Conservation (phyloP, 2,113 vertebrate genomes). For the Antechinus stuartii region DNA sequence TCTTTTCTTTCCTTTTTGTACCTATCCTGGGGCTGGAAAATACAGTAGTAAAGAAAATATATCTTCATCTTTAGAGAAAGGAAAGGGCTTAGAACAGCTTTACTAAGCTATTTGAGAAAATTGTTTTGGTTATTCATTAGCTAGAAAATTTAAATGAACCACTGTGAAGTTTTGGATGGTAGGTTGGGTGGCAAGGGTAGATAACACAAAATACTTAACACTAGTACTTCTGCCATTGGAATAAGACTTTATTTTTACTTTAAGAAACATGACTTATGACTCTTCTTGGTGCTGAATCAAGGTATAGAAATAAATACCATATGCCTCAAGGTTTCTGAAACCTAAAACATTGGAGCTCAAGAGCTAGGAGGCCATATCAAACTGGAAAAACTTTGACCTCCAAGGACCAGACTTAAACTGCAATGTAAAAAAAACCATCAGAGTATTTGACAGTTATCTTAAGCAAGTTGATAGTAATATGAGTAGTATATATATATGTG, state of each 20-base stretch:
- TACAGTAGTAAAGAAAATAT: not conserved
- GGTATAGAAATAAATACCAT: not conserved
- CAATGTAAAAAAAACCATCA: not conserved
- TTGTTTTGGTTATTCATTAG: not conserved
- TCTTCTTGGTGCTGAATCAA: not conserved
- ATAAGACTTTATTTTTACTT: not conserved
- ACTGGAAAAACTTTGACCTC: not conserved
- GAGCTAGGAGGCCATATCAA: not conserved
- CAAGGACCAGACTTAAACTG: not conserved
- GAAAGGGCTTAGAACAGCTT: not conserved
- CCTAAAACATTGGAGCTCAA: not conserved
- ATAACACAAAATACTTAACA: not conserved
- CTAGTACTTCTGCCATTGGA: not conserved
- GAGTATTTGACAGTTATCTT: not conserved
- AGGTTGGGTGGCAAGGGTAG: not conserved
- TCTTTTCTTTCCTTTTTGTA: not conserved
- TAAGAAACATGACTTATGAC: not conserved
- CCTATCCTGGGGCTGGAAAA: not conserved
- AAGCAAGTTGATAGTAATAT: not conserved
- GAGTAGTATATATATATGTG: not conserved
- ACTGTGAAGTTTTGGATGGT: not conserved
- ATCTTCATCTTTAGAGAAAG: not conserved
- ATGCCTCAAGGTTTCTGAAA: not conserved
- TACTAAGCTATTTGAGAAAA: not conserved
- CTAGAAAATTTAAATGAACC: not conserved